A percentile compares a stretch with the other conserved stretches of the same genome.
These are phyloP conservation scores for Coptotermes formosanus DNA, from an alignment of 1,140 invertebrate species.

Conservation along the genomic window DNA sequence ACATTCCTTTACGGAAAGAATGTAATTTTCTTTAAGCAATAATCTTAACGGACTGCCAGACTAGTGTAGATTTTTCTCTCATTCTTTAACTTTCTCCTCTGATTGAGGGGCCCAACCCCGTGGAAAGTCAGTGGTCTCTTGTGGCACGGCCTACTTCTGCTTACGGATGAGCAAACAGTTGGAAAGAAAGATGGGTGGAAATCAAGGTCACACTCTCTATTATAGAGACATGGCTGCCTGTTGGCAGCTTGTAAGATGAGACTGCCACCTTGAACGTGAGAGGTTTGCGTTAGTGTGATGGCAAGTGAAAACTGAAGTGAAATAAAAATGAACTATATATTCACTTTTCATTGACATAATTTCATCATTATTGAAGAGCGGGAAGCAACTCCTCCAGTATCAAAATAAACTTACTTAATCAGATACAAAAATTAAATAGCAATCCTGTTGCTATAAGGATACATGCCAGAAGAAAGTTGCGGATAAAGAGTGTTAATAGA, in stretches of 20 bases:
- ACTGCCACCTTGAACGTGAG: not conserved
- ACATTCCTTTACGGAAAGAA: not conserved
- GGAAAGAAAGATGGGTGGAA: slow-evolving; percentile 15
- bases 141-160: slow-evolving; percentile 29
- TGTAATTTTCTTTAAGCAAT: not conserved
- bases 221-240: not conserved
- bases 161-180: slow-evolving; percentile 30
- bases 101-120: not conserved
- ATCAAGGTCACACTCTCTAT: slow-evolving; percentile 32
- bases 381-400: not conserved
- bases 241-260: not conserved
- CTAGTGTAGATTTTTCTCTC: slow-evolving; percentile 19
- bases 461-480: not conserved
- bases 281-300: not conserved
- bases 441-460: not conserved
- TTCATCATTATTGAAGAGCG: not conserved
- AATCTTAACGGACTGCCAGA: not conserved
- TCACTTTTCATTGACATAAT: not conserved
- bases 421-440: not conserved
- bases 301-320: not conserved
- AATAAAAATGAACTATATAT: not conserved
- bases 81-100: slow-evolving; percentile 19
- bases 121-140: slow-evolving; percentile 26
- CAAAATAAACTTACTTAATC: not conserved
- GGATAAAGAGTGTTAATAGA: not conserved